A percentile compares a stretch with the other conserved stretches of the same genome.
phyloP scores from a whole-genome alignment of 2,888 invertebrate species.

The Lithophane leautieri region DNA sequence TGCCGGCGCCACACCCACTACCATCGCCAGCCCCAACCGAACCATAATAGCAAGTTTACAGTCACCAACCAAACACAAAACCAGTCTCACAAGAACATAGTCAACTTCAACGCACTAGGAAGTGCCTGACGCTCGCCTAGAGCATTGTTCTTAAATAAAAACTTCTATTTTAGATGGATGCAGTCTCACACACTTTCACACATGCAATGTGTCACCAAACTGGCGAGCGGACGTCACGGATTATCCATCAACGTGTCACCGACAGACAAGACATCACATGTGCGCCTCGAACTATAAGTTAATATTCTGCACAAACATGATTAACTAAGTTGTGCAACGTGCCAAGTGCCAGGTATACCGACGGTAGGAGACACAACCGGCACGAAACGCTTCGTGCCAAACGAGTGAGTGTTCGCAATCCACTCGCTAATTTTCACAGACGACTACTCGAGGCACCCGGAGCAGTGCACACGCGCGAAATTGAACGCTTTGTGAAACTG shows the following conservation, averaged over 20 bases:
- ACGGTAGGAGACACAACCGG: constrained; percentile 60
- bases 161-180: constrained; percentile 84
- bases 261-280: constrained; percentile 55
- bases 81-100: constrained; percentile 64
- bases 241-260: constrained; percentile 77
- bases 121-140: constrained; percentile 65
- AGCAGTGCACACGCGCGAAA: constrained; percentile 45
- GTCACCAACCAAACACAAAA: constrained; percentile 32
- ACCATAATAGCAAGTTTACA: constrained; percentile 78
- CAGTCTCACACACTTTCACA: constrained; percentile 81
- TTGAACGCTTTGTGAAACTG: constrained; percentile 50
- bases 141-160: constrained; percentile 83
- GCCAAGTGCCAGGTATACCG: constrained; percentile 67
- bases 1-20: constrained; percentile 88
- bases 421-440: constrained; percentile 60
- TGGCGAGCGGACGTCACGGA: constrained; percentile 75
- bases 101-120: constrained; percentile 70
- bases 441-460: constrained; percentile 32
- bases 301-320: constrained; percentile 60
- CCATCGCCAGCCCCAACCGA: constrained; percentile 87
- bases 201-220: constrained; percentile 78
- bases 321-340: constrained; percentile 61
- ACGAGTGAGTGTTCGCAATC: constrained; percentile 59
- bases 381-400: constrained; percentile 66
- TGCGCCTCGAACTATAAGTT: constrained; percentile 66